These are phyloP conservation scores for Acrobasis repandana DNA, from an alignment of 2,888 invertebrate genomes.

Conservation along the genomic window DNA sequence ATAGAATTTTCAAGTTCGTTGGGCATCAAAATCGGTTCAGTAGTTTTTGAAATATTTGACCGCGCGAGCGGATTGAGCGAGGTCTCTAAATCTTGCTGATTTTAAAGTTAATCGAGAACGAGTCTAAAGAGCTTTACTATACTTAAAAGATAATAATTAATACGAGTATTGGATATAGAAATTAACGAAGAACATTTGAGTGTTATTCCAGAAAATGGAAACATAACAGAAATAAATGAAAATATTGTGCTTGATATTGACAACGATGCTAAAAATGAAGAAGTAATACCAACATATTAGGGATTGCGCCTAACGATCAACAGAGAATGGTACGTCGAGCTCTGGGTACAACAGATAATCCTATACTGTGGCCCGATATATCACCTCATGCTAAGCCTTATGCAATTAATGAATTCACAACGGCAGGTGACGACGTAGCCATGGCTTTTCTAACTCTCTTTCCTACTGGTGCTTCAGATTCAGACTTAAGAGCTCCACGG, in stretches of 20 bases:
- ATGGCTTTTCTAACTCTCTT: neutral
- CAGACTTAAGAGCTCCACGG: constrained; percentile 6
- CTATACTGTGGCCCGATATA: neutral
- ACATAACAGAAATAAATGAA: neutral
- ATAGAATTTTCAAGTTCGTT: neutral
- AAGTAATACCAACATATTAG: neutral
- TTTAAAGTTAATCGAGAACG: neutral
- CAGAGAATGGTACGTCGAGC: neutral
- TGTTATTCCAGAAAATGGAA: neutral
- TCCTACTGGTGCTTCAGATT: constrained; percentile 11
- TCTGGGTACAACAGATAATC: neutral
- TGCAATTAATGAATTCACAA: neutral
- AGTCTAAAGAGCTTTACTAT: neutral
- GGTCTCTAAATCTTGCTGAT: neutral
- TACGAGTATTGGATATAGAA: neutral
- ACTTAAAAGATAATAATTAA: neutral
- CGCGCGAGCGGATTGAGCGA: neutral
- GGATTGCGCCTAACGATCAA: neutral
- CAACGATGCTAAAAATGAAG: neutral
- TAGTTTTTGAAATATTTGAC: neutral
- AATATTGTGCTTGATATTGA: neutral
- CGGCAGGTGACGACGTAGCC: neutral
- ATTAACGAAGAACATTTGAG: neutral
- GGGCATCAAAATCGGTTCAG: neutral
- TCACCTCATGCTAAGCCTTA: neutral